Percentiles rank a stretch among this genome's conserved stretches.
phyloP scores from a whole-genome alignment of 1,140 invertebrate species.

The Fragariocoptes setiger region DNA sequence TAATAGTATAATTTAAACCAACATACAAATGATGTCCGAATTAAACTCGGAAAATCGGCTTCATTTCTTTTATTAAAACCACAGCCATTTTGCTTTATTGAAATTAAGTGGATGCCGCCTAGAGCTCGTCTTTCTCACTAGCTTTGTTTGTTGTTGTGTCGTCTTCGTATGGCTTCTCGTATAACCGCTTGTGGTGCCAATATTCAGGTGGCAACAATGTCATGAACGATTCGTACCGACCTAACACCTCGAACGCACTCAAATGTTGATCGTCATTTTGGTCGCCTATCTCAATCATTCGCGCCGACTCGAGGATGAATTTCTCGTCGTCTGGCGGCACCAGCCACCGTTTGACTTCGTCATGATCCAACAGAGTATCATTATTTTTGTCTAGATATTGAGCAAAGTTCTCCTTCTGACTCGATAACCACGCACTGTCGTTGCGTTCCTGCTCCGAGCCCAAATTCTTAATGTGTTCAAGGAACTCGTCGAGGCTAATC shows the following conservation, averaged over 20 bases:
- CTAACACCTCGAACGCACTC: constrained; percentile 59
- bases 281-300: constrained; percentile 81
- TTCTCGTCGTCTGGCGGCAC: constrained; percentile 82
- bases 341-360: constrained; percentile 68
- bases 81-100: too few relatives aligned
- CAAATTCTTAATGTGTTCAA: constrained; percentile 19
- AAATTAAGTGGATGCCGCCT: too few relatives aligned
- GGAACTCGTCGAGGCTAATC: constrained; percentile 30
- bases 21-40: too few relatives aligned
- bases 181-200: too few relatives aligned
- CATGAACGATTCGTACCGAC: constrained; percentile 86
- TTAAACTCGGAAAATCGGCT: too few relatives aligned
- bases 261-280: constrained; percentile 55
- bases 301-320: constrained; percentile 57
- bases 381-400: constrained; percentile 44
- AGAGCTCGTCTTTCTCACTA: too few relatives aligned
- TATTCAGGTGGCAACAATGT: constrained; percentile 94
- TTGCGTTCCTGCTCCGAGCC: constrained; percentile 28
- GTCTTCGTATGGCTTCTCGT: too few relatives aligned
- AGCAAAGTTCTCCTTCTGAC: constrained; percentile 65
- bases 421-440: constrained; percentile 29
- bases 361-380: constrained; percentile 55
- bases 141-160: too few relatives aligned
- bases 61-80: too few relatives aligned
- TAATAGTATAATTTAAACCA: too few relatives aligned